Evolutionary conservation across 2,113 vertebrate species (phyloP).

Genomic region (Odontesthes bonariensis): DNA sequence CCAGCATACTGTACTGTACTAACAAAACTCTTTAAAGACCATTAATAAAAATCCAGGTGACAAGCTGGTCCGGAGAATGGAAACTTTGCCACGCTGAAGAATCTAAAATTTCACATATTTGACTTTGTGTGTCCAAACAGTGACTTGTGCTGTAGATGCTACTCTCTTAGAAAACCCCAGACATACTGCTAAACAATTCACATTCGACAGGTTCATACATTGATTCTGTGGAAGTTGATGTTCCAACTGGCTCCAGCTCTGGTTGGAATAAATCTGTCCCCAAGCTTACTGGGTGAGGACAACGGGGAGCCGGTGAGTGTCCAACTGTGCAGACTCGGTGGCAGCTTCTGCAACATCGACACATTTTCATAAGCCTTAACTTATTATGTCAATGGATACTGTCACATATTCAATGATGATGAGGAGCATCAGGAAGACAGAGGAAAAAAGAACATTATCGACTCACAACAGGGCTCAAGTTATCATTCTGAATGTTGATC

Average conservation of each 20-base stretch:
- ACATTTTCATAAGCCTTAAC: background rate
- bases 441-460: too few species aligned
- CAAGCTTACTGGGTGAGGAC: conserved; percentile 97
- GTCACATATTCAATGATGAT: too few species aligned
- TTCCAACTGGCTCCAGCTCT: conserved; percentile 98
- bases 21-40: rapidly evolving
- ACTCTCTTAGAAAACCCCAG: background rate
- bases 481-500: conserved; percentile 61
- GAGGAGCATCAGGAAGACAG: too few species aligned
- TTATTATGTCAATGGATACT: too few species aligned
- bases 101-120: too few species aligned
- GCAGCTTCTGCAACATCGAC: conserved; percentile 60
- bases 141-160: too few species aligned
- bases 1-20: background rate
- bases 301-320: conserved; percentile 94
- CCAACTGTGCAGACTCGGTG: conserved; percentile 85
- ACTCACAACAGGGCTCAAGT: conserved; percentile 55
- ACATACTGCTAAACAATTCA: conserved; percentile 55
- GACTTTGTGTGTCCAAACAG: too few species aligned
- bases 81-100: too few species aligned
- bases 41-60: background rate
- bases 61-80: background rate
- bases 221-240: conserved; percentile 98
- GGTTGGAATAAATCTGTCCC: conserved; percentile 97
- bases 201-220: conserved; percentile 76